Evolutionary conservation across 2,888 invertebrate genomes (phyloP), one percentile per base, ranked within the genome.

Genomic region (Sphaerophoria taeniata): DNA sequence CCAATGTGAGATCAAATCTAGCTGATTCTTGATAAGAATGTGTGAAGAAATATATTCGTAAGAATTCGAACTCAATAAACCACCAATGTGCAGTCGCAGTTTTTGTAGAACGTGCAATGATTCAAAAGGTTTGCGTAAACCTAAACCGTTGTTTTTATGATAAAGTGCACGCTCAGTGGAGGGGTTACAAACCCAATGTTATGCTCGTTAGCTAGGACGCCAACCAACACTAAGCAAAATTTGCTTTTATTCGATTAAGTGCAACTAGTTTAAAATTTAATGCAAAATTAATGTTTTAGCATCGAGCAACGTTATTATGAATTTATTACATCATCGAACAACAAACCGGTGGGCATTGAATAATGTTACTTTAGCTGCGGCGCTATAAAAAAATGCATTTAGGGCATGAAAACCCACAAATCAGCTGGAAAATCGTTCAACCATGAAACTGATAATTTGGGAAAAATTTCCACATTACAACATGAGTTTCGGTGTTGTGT

Each of bases 381-480:
- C 45, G 11, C 34, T 69, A 58, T 58, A 58, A 43, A 69, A 75
- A 55, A 45, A n/a, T 53, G 72, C 36, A 73, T 73, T 49, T 55
- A 61, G 61, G 61, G 39, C 53, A 47, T 49, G 31, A 65, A 65
- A 65, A 56, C 14, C 58, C 58, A 60, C 67, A 67, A 73, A 67
- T 60, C 53, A 79, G 51, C 60, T 33, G 56, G 58, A 34, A 69
- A 74, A 69, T 69, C 61, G 33, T 61, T 79, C 69, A 74, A 74
- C 67, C 79, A 69, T 69, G 55, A 79, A 79, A 60, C 67, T 47
- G 73, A 79, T 73, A 67, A 79, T 69, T 79, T 73, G 79, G 67
- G 39, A n/a, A 61, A 51, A 61, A 61, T 73, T 73, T 74, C 55
- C 24, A 49, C 34, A 34, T 67, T 53, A 6, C 43, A 67, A 11